phyloP scores from a whole-genome alignment of 2,888 invertebrate species.

The Rhopalosiphum nymphaeae region DNA sequence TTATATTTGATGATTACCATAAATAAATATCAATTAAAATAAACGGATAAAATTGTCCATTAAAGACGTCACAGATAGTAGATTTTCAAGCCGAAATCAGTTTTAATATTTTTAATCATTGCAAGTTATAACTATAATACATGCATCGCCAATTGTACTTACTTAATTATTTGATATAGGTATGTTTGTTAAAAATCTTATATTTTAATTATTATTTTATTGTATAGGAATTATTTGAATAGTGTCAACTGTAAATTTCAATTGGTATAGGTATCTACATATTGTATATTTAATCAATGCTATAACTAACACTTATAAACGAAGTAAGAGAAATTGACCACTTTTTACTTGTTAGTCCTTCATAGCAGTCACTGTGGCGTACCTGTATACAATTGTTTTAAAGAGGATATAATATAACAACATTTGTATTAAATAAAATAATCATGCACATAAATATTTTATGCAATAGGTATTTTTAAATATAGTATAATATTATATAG shows the following conservation, averaged over 20 bases:
- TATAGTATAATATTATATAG: not conserved
- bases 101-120: not conserved
- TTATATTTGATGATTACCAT: not conserved
- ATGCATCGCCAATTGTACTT: not conserved
- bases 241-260: not conserved
- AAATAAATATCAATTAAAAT: not conserved
- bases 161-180: not conserved
- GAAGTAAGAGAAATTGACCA: not conserved
- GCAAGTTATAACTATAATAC: not conserved
- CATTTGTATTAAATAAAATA: not conserved
- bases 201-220: not conserved
- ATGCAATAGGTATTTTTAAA: not conserved
- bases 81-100: not conserved
- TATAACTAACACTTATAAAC: not conserved
- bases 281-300: too few relatives aligned
- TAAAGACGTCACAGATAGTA: not conserved
- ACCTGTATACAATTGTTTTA: not conserved
- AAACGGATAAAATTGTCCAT: too few relatives aligned
- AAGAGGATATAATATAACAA: not conserved
- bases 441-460: not conserved
- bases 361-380: not conserved
- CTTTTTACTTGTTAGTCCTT: not conserved
- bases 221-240: not conserved
- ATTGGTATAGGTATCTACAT: not conserved
- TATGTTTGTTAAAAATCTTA: not conserved